These are phyloP conservation scores for Dolichopus griseipennis DNA, from an alignment of 2,888 invertebrate genomes.

Conservation along the genomic window DNA sequence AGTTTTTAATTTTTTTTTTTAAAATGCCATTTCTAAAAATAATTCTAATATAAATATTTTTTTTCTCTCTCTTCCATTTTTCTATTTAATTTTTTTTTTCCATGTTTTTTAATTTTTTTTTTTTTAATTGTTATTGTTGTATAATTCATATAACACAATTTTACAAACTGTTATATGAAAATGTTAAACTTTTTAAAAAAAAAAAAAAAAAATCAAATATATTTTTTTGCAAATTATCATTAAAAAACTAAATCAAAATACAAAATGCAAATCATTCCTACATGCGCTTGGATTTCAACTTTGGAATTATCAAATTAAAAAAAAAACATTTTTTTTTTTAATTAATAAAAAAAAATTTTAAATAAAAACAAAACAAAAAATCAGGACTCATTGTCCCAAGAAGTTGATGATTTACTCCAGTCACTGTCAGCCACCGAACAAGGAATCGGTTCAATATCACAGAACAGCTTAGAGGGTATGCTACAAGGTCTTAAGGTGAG, in stretches of 20 bases:
- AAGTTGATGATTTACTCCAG: constrained; percentile 60
- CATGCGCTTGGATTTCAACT: too few species aligned
- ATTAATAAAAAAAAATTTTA: neutral
- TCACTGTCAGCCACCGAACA: constrained; percentile 60
- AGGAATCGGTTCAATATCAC: constrained; percentile 58
- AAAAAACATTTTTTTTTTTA: neutral
- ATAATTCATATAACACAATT: neutral
- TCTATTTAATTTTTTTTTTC: too few species aligned
- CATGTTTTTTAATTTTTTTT: neutral
- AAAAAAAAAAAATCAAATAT: neutral
- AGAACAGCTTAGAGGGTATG: constrained; percentile 63
- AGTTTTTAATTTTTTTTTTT: too few species aligned
- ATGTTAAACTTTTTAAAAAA: neutral
- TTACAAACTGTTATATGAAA: too few species aligned
- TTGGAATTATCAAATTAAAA: too few species aligned
- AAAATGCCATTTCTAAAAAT: neutral
- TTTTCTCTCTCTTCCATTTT: too few species aligned
- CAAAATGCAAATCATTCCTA: too few species aligned
- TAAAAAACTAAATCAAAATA: neutral
- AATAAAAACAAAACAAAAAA: neutral
- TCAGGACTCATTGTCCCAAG: constrained; percentile 55
- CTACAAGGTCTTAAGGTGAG: constrained; percentile 63
- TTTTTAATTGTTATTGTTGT: neutral
- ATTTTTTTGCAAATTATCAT: neutral
- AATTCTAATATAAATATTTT: neutral